These are phyloP conservation scores for Chaenocephalus aceratus DNA, from an alignment of 2,113 vertebrate species.

Conservation along the genomic window DNA sequence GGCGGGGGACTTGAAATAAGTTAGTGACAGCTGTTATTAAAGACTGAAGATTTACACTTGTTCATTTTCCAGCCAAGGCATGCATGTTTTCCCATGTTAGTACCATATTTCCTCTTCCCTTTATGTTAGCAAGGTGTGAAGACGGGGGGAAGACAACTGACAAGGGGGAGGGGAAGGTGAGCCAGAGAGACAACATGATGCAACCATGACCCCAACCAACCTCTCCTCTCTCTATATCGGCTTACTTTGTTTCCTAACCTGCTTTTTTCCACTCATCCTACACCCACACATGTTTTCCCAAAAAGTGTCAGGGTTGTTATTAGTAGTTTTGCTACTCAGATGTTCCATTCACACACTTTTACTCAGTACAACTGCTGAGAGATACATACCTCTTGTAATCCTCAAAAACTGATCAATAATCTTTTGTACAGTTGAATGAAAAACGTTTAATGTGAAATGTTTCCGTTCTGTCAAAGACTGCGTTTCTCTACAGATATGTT, in stretches of 20 bases:
- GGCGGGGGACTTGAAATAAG: slow-evolving; percentile 20
- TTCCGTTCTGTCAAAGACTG: background rate
- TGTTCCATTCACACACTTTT: slow-evolving; percentile 58
- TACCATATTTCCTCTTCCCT: slow-evolving; percentile 20
- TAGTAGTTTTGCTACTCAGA: slow-evolving; percentile 59
- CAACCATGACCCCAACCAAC: slow-evolving; percentile 43
- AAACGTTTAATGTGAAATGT: background rate
- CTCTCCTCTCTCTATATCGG: slow-evolving; percentile 5
- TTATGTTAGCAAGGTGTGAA: slow-evolving; percentile 24
- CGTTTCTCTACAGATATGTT: background rate
- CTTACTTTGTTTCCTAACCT: slow-evolving; percentile 23
- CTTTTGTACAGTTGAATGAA: background rate
- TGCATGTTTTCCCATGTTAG: slow-evolving; percentile 12
- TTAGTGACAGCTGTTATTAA: slow-evolving; percentile 27
- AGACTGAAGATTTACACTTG: slow-evolving; percentile 18
- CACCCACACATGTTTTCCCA: slow-evolving; percentile 19
- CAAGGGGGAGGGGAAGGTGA: slow-evolving; percentile 4
- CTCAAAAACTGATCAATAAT: background rate
- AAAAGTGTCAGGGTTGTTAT: slow-evolving; percentile 49
- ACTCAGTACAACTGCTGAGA: slow-evolving; percentile 1
- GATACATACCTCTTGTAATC: background rate
- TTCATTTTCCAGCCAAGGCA: slow-evolving; percentile 1
- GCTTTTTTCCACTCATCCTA: slow-evolving; percentile 22
- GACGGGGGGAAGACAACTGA: slow-evolving; percentile 35
- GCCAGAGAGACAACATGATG: slow-evolving; percentile 38